phyloP scores from a whole-genome alignment of 2,888 invertebrate species.

The Phorcus lineatus region DNA sequence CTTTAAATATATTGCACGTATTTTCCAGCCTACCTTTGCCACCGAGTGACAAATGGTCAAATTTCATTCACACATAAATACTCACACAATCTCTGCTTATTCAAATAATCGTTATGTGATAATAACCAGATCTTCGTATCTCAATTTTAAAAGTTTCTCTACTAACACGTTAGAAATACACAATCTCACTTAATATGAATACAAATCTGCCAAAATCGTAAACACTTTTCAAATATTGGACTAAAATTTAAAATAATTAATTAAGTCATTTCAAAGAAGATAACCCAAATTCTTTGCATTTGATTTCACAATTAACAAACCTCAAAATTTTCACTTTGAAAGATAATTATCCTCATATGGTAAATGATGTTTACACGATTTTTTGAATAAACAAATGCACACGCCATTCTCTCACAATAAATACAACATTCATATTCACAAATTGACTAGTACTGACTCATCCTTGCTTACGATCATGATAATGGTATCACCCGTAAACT shows the following conservation, averaged over 20 bases:
- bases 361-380: no score
- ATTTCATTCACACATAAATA: neutral
- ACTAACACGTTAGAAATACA: no score
- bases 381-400: neutral
- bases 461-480: conserved; percentile 12
- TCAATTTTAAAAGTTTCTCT: no score
- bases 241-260: no score
- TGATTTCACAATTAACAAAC: no score
- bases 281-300: no score
- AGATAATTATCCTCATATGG: no score
- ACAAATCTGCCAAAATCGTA: no score
- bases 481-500: conserved; percentile 14
- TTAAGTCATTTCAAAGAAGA: no score
- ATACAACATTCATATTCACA: conserved; percentile 9
- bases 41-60: neutral
- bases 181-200: no score
- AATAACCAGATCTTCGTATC: neutral
- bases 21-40: conserved; percentile 3
- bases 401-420: neutral
- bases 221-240: no score
- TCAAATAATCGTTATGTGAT: neutral
- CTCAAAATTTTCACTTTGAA: no score
- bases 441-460: conserved; percentile 16
- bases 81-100: neutral
- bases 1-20: conserved; percentile 16